Evolutionary conservation across 2,113 vertebrate genomes (phyloP), one percentile per base, ranked within the genome.

Genomic region (Misgurnus mizolepis): DNA sequence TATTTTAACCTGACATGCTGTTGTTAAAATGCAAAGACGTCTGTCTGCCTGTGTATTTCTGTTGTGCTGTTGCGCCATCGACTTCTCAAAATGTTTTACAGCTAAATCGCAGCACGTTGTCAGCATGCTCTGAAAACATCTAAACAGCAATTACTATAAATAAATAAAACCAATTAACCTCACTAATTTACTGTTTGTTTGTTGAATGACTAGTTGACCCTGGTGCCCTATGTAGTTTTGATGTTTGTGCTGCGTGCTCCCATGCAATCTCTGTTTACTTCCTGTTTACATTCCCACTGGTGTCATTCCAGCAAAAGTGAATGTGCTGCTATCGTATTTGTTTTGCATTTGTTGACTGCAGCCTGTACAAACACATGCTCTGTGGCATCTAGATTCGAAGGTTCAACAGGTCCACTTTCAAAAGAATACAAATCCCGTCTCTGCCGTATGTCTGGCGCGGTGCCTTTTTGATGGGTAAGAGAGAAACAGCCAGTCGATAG

Each of bases 391-490:
- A 61, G 69, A 58, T 34, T 22, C n/a, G 2, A 17, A 7, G 55
- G 55, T 58, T 58, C 69, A 50, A 49, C 62, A 41, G n/a, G 79
- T 39, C 62, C 43, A 34, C 58, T 67, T 80, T 76, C 66, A 74
- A 76, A 76, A 55, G 17, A 64, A 72, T 67, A 34, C 72, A 76
- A 45, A 80, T 76, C 68, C 40, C 15, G 15, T 66, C 68, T 64
- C 61, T 7, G 39, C 61, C 53, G 41, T 43, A 47, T 14, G 43
- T 78, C 56, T 40, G 17, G 34, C 43, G 14, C 47, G 34, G 56
- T 40, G 56, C 55, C 18, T 76, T 49, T 76, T 72, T 69, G 41
- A 62, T 50, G 70, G 7, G 55, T 18, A 14, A 70, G 34, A 67
- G 73, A 68, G 53, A 75, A 75, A 39, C n/a, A 64, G 41, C 34